A percentile compares a stretch with the other conserved stretches of the same genome.
Conservation (phyloP, 2,888 invertebrate genomes). For the Sphinx pinastri region DNA sequence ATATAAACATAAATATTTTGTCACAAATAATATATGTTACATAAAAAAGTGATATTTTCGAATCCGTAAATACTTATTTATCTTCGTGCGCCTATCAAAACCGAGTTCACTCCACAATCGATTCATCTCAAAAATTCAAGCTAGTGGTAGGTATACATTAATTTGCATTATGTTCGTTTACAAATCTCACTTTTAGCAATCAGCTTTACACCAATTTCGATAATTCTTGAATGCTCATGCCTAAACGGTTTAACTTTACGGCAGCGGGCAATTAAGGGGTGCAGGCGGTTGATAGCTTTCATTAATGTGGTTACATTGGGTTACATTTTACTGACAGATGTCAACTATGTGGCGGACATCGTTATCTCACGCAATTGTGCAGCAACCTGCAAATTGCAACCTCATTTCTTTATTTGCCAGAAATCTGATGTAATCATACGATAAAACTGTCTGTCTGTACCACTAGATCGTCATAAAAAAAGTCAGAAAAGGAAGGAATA, state of each 20-base stretch:
- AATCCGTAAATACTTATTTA: too few relatives aligned
- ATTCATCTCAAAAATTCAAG: too few relatives aligned
- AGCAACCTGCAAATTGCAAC: constrained; percentile 15
- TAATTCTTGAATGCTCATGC: constrained; percentile 34
- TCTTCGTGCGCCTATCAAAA: too few relatives aligned
- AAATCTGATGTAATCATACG: background rate
- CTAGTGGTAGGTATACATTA: too few relatives aligned
- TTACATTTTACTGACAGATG: constrained; percentile 26
- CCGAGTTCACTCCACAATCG: too few relatives aligned
- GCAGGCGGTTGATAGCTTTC: constrained; percentile 25
- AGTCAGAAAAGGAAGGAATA: too few relatives aligned
- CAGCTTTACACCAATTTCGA: constrained; percentile 31
- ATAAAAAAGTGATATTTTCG: too few relatives aligned
- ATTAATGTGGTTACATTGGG: constrained; percentile 27
- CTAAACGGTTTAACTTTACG: constrained; percentile 17
- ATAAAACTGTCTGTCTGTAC: too few relatives aligned
- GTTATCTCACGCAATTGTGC: constrained; percentile 26
- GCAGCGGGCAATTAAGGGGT: constrained; percentile 15
- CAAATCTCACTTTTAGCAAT: background rate
- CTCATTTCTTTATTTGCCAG: constrained; percentile 22
- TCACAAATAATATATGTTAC: background rate
- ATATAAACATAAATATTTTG: background rate
- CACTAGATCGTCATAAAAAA: too few relatives aligned
- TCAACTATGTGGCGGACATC: constrained; percentile 16
- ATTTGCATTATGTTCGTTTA: too few relatives aligned